Base-by-base conservation (phyloP, 2,113 vertebrate genomes). In the Carassius auratus region DNA sequence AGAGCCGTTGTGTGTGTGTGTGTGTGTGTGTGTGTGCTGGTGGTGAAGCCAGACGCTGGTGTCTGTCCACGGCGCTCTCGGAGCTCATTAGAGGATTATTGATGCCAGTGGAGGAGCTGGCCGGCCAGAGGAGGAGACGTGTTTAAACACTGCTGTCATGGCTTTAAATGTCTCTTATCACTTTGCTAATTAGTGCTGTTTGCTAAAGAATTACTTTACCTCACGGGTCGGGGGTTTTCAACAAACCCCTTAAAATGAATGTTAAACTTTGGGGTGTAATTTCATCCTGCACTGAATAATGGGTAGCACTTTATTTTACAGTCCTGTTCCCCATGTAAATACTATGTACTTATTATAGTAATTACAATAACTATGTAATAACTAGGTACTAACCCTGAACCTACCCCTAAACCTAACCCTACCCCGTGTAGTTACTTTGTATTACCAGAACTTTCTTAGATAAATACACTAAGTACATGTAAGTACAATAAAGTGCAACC, bases 1-100 rank as follows among this genome's bases (percentile, higher is more conserved):
- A 68, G 26, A 55, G 71, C 42, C 0, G 64, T 66, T 23, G 38
- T 75, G 73, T 68, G 23, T 59, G 52, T 75, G 73, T 3, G 57
- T n/a, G 12, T 23, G 38, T 30, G 30, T 30, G 30, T 30, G 30
- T 26, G 8, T 26, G 81, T 68, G 59, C 15, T 75, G 48, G 79
- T 9, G 69, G 15, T 78, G 82, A 64, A 87, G 89, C 90, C 93
- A 92, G 94, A 94, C 90, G 81, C 89, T 66, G 48, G 86, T 77
- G 74, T 66, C 88, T 92, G 86, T 92, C 89, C 88, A 71, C 76
- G 73, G 50, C 69, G 86, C 8, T 42, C 68, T 83, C 88, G 93
- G 92, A 95, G 90, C 92, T 91, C 83, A 92, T 94, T 90, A 94
- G 74, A 84, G 89, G 93, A 93, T 94, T 93, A 93, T 92, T 93